These are phyloP conservation scores for Cephus nigrinus DNA, from an alignment of 2,888 invertebrate genomes.

Conservation along the genomic window DNA sequence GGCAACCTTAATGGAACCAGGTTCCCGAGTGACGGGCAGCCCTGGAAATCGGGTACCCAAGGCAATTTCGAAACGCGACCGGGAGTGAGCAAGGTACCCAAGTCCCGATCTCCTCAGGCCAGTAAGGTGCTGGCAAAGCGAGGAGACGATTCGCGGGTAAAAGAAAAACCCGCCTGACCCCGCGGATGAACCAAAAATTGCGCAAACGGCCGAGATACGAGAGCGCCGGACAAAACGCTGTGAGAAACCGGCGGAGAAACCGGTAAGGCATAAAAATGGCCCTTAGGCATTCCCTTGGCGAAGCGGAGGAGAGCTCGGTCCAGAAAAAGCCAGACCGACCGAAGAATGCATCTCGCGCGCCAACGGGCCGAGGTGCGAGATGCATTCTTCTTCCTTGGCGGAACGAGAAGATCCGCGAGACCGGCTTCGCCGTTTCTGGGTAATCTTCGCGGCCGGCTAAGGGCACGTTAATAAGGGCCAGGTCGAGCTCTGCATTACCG, in stretches of 20 bases:
- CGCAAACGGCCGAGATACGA: not conserved
- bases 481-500: not conserved
- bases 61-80: not conserved
- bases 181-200: not conserved
- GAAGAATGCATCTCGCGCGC: not conserved
- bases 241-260: not conserved
- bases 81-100: no score
- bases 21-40: not conserved
- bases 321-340: not conserved
- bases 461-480: not conserved
- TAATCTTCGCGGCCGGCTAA: not conserved
- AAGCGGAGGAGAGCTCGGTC: not conserved
- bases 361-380: not conserved
- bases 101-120: not conserved
- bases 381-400: not conserved
- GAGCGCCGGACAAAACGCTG: not conserved
- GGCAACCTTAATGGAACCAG: not conserved
- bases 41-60: not conserved
- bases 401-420: not conserved
- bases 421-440: not conserved
- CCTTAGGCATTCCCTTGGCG: not conserved
- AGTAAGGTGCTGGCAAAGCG: not conserved
- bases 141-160: not conserved
- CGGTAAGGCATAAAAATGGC: not conserved
- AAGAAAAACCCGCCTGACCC: no score